Conservation (phyloP, 2,888 invertebrate genomes). For the Metellina segmentata region DNA sequence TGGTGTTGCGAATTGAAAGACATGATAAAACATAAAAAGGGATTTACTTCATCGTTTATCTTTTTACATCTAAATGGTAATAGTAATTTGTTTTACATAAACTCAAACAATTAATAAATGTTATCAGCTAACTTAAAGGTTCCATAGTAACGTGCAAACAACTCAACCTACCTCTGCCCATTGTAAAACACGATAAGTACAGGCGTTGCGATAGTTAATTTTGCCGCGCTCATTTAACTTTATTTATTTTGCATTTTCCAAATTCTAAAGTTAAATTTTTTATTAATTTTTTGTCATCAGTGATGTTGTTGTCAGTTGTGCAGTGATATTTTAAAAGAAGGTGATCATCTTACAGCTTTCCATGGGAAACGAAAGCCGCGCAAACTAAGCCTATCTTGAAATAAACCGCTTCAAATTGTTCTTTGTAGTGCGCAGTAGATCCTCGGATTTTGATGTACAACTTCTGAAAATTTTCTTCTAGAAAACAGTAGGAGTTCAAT, state of each 20-base stretch:
- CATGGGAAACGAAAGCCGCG: conserved; percentile 69
- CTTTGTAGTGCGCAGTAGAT: conserved; percentile 66
- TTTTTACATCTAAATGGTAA: not conserved
- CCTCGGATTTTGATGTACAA: conserved; percentile 34
- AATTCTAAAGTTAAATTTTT: conserved; percentile 16
- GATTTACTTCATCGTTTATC: not conserved
- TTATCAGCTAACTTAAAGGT: not conserved
- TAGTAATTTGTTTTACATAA: not conserved
- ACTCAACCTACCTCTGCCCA: conserved; percentile 49
- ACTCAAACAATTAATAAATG: not conserved
- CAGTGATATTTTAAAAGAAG: not conserved
- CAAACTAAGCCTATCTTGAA: conserved; percentile 74
- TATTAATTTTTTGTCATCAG: conserved; percentile 7
- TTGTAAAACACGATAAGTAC: conserved; percentile 71
- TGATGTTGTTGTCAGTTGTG: not conserved
- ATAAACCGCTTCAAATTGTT: conserved; percentile 65
- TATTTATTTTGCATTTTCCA: conserved; percentile 59
- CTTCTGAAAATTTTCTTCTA: conserved; percentile 28
- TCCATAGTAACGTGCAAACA: not conserved
- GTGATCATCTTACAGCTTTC: not conserved
- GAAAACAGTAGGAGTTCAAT: not conserved
- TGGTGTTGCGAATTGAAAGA: no score
- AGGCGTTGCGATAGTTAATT: conserved; percentile 65
- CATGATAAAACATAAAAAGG: no score
- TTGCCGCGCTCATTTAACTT: conserved; percentile 57